A percentile compares a stretch with the other conserved stretches of the same genome.
Conservation (phyloP, 2,113 vertebrate species). For the Rhadina sibilatrix region DNA sequence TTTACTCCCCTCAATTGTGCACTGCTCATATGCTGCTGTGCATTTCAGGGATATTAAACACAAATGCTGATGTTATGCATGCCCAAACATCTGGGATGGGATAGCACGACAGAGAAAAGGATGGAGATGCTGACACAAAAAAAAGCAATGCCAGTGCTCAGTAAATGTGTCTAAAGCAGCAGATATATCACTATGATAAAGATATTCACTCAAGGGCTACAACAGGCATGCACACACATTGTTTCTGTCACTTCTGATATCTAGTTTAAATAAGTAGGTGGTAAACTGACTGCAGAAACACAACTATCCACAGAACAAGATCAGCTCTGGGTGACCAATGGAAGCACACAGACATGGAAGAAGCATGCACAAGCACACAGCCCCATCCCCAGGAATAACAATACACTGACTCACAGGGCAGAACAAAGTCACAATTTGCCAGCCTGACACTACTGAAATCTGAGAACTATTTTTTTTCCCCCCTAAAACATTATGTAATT, state of each 20-base stretch:
- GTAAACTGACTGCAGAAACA: constrained; percentile 12
- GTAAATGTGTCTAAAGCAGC: not conserved
- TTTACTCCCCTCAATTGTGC: not conserved
- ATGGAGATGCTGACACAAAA: not conserved
- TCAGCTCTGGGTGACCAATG: not conserved
- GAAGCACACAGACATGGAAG: not conserved
- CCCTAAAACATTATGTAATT: constrained; percentile 6
- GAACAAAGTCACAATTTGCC: constrained; percentile 49
- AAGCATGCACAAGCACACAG: constrained; percentile 4
- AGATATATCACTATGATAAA: not conserved
- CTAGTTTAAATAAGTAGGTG: not conserved
- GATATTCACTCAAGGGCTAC: not conserved
- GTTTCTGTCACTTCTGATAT: constrained; percentile 9
- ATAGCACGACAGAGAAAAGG: not conserved
- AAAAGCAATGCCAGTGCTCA: not conserved
- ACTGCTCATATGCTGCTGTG: not conserved
- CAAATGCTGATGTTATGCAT: not conserved
- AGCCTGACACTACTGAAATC: constrained; percentile 25
- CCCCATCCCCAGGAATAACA: not conserved
- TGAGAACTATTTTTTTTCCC: not conserved
- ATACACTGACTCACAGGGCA: not conserved
- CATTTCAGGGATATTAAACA: constrained; percentile 38
- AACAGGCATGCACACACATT: not conserved
- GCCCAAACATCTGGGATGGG: not conserved
- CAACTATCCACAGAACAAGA: not conserved